Conservation (phyloP, 2,797 vertebrate genomes). For the Typhlichthys eigenmanni region DNA sequence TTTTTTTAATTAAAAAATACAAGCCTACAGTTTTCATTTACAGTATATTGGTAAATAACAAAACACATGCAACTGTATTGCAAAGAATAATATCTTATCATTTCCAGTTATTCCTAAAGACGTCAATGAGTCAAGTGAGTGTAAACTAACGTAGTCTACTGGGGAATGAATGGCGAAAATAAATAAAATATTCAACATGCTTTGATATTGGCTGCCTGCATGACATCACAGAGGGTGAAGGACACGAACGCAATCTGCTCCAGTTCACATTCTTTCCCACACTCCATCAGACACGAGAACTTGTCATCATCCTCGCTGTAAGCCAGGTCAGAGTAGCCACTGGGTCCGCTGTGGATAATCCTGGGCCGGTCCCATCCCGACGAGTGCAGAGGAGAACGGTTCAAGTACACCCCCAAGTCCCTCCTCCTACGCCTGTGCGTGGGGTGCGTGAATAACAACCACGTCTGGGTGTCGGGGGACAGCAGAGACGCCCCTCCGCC, state of each 20-base stretch:
- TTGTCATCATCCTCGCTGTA: conserved; percentile 66
- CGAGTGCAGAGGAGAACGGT: conserved; percentile 75
- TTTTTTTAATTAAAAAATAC: conserved; percentile 54
- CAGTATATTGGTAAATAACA: no score
- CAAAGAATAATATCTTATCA: conserved; percentile 5
- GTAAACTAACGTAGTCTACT: neutral
- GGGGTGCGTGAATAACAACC: conserved; percentile 91
- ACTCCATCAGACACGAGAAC: conserved; percentile 89
- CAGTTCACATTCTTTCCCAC: conserved; percentile 73
- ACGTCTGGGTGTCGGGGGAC: conserved; percentile 59
- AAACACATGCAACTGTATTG: no score
- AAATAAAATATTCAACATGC: conserved; percentile 38
- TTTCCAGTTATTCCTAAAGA: conserved; percentile 20
- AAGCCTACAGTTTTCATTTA: no score
- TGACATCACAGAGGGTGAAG: conserved; percentile 71
- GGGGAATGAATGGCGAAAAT: no score
- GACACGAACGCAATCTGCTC: conserved; percentile 85
- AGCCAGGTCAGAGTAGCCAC: conserved; percentile 90
- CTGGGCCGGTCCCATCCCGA: conserved; percentile 78
- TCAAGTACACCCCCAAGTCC: conserved; percentile 87
- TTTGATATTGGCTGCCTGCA: conserved; percentile 62
- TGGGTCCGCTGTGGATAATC: conserved; percentile 84
- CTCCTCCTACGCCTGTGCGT: conserved; percentile 69
- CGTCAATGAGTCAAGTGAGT: conserved; percentile 29
- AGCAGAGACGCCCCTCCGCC: conserved; percentile 54